Percentiles rank a stretch among this genome's conserved stretches.
Evolutionary conservation across 2,113 vertebrate genomes (phyloP).

Genomic region (Seriola rivoliana): DNA sequence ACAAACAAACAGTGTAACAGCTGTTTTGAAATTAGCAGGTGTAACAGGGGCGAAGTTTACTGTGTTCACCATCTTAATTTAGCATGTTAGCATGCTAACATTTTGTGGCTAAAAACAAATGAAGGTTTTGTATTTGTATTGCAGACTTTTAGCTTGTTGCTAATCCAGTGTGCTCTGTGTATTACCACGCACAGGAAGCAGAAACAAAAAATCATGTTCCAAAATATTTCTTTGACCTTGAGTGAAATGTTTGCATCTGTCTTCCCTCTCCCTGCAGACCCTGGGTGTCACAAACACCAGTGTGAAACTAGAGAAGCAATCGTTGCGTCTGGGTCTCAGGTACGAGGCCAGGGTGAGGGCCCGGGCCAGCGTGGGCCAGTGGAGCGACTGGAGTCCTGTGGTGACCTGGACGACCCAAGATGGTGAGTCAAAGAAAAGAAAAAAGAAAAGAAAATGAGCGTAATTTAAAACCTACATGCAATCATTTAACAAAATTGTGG

Average conservation of each 20-base stretch:
- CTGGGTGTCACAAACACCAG: slow-evolving; percentile 37
- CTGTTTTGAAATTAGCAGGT: no score
- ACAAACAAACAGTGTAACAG: no score
- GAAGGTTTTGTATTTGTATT: no score
- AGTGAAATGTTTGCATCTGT: not conserved
- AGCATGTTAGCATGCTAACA: no score
- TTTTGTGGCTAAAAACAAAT: no score
- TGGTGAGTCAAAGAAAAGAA: slow-evolving; percentile 46
- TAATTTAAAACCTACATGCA: not conserved
- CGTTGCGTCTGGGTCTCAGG: slow-evolving; percentile 44
- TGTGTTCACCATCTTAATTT: no score
- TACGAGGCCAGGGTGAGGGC: slow-evolving; percentile 76
- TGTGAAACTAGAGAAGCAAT: slow-evolving; percentile 28
- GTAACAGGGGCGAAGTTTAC: no score
- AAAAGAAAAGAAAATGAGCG: not conserved
- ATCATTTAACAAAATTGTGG: not conserved
- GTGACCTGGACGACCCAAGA: slow-evolving; percentile 64
- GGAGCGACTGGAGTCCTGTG: slow-evolving; percentile 79
- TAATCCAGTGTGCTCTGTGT: not conserved
- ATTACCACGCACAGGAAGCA: not conserved
- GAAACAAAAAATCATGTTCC: not conserved
- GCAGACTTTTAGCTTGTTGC: no score
- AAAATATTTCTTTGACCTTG: not conserved
- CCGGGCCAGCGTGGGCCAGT: slow-evolving; percentile 45
- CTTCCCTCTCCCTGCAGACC: slow-evolving; percentile 42